Conservation (phyloP, 2,113 vertebrate genomes). For the Nothocercus nigrocapillus region DNA sequence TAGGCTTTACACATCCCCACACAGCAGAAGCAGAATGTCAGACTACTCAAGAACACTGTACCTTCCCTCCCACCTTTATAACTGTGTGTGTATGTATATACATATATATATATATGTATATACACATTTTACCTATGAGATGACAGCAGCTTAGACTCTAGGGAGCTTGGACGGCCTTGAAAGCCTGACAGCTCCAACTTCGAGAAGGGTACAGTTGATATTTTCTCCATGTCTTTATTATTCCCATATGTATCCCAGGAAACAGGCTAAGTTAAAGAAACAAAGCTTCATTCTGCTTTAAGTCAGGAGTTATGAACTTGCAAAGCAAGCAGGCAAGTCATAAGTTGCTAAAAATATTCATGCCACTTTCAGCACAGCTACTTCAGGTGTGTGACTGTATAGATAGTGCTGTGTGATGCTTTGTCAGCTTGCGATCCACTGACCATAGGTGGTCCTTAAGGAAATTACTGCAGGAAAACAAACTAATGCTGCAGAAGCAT, state of each 20-base stretch:
- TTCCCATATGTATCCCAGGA: neutral
- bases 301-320: neutral
- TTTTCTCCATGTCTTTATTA: neutral
- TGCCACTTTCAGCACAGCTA: neutral
- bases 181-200: neutral
- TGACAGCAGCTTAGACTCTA: neutral
- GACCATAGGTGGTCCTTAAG: neutral
- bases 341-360: neutral
- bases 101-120: fast-evolving
- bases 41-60: fast-evolving
- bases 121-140: neutral
- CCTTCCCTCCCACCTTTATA: neutral
- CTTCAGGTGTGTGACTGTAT: neutral
- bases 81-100: no score
- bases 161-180: neutral
- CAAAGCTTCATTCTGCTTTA: neutral
- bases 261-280: neutral
- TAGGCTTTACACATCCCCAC: neutral
- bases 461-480: neutral
- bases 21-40: neutral
- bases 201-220: neutral
- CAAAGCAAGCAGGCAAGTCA: neutral
- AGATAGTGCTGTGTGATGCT: neutral
- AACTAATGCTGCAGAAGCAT: neutral
- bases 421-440: neutral